Conservation (phyloP, 2,797 vertebrate species). For the Brachyalestes nurse region DNA sequence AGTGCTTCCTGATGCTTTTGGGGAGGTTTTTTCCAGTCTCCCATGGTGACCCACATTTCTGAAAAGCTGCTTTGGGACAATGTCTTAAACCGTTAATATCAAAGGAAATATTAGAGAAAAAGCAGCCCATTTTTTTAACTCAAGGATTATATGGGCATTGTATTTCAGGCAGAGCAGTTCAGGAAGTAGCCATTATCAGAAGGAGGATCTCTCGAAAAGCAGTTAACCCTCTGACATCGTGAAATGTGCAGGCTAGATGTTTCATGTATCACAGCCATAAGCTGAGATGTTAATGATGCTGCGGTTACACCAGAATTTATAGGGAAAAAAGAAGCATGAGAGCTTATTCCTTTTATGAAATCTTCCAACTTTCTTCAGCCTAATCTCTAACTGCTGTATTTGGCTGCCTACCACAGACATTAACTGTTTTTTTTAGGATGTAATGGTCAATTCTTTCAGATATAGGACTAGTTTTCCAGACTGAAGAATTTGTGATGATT, state of each 20-base stretch:
- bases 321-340: not conserved
- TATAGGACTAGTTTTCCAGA: too few species aligned
- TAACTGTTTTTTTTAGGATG: too few species aligned
- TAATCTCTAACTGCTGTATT: not conserved
- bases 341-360: not conserved
- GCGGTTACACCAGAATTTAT: not conserved
- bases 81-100: conserved; percentile 11
- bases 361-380: not conserved
- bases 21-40: too few species aligned
- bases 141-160: conserved; percentile 26
- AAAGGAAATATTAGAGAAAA: conserved; percentile 10
- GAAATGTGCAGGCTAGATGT: conserved; percentile 46
- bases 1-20: too few species aligned
- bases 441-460: too few species aligned
- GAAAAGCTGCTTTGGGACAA: too few species aligned
- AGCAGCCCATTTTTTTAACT: conserved; percentile 13
- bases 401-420: not conserved
- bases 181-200: conserved; percentile 32
- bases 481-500: too few species aligned
- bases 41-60: too few species aligned
- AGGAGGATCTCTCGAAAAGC: conserved; percentile 46
- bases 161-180: conserved; percentile 27
- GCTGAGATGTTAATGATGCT: conserved; percentile 10
- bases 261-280: not conserved
- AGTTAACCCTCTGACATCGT: conserved; percentile 53